Conservation (phyloP, 2,797 vertebrate species). For the Dallia pectoralis region DNA sequence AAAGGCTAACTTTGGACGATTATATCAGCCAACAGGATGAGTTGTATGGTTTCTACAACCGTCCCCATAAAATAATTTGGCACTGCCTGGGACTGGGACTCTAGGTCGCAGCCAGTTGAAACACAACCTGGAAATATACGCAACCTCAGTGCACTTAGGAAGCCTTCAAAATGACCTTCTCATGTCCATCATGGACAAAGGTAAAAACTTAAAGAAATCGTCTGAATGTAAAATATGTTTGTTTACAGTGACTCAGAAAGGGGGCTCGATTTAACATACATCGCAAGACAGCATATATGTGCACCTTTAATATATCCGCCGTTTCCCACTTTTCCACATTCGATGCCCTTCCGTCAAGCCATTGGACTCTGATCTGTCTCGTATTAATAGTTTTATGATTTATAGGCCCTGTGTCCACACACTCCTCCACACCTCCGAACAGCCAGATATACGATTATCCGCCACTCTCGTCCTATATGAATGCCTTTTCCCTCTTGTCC, state of each 20-base stretch:
- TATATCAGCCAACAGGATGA: too few species aligned
- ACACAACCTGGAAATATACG: too few species aligned
- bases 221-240: slow-evolving; percentile 42
- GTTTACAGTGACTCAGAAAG: slow-evolving; percentile 20
- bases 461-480: slow-evolving; percentile 79
- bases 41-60: too few species aligned
- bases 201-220: slow-evolving; percentile 66
- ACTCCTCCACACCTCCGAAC: slow-evolving; percentile 67
- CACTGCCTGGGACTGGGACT: too few species aligned
- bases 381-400: slow-evolving; percentile 84
- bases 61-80: too few species aligned
- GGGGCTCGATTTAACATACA: slow-evolving; percentile 54
- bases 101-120: too few species aligned
- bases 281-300: slow-evolving; percentile 51
- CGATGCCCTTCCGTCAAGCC: slow-evolving; percentile 63
- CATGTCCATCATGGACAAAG: slow-evolving; percentile 25
- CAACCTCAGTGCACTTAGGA: too few species aligned
- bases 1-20: too few species aligned
- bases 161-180: neutral
- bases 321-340: slow-evolving; percentile 69
- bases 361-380: slow-evolving; percentile 74
- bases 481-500: slow-evolving; percentile 80
- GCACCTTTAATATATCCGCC: slow-evolving; percentile 61
- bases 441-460: slow-evolving; percentile 81
- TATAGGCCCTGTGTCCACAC: slow-evolving; percentile 73